Evolutionary conservation across 2,113 vertebrate genomes (phyloP).

Genomic region (Fregata magnificens): DNA sequence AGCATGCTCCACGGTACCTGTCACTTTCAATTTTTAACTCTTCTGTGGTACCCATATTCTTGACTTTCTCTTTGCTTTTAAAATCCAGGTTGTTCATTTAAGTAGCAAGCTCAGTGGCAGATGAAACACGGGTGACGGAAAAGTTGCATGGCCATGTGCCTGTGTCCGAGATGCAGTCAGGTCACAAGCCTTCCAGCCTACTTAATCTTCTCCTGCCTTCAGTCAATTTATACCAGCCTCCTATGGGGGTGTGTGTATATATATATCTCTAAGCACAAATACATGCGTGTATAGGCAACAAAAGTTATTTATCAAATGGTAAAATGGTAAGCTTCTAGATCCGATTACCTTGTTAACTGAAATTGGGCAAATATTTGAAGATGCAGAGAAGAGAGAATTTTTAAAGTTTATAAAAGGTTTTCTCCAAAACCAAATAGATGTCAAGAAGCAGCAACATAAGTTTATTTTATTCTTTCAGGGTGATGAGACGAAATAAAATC

Average conservation of each 20-base stretch:
- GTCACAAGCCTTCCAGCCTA: background rate
- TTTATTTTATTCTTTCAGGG: conserved; percentile 74
- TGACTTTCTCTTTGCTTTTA: background rate
- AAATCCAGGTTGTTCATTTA: background rate
- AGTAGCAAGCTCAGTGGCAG: background rate
- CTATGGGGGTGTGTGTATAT: rapidly evolving
- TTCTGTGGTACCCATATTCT: background rate
- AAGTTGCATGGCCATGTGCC: rapidly evolving
- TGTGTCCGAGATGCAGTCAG: background rate
- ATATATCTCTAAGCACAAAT: background rate
- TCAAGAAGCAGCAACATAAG: background rate
- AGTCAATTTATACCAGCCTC: background rate
- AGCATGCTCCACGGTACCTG: background rate
- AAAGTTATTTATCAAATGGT: background rate
- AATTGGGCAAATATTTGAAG: background rate
- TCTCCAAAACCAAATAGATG: background rate
- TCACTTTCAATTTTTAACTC: background rate
- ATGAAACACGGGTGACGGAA: background rate
- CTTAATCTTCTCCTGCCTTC: background rate
- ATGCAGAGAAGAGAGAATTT: background rate
- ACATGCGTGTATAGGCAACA: background rate
- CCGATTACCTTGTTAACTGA: background rate
- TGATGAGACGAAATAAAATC: conserved; percentile 90
- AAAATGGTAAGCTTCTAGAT: background rate
- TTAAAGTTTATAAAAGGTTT: background rate